These are phyloP conservation scores for Strigamia transsilvanica DNA, from an alignment of 2,888 invertebrate genomes.

Conservation along the genomic window DNA sequence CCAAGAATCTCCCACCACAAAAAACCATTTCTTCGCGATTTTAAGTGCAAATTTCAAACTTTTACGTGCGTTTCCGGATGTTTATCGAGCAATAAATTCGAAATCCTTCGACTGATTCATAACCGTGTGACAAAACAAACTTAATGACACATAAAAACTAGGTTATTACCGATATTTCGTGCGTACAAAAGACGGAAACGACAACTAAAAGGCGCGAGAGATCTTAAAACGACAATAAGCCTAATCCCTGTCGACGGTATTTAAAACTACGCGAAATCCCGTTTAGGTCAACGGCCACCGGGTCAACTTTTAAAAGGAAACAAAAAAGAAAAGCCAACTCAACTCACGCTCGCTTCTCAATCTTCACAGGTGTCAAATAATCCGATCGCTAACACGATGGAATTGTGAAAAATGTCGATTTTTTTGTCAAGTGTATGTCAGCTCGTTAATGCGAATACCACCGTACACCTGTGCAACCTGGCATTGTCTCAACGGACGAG, in stretches of 20 bases:
- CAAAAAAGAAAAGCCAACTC: not conserved
- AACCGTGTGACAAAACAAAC: not conserved
- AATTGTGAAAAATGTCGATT: no score
- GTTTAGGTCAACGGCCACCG: not conserved
- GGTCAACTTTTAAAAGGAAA: not conserved
- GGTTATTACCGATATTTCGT: not conserved
- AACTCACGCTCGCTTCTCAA: not conserved
- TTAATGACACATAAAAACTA: not conserved
- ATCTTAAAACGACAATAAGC: not conserved
- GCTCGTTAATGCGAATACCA: not conserved
- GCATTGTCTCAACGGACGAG: not conserved
- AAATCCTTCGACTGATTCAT: not conserved
- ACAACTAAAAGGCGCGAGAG: not conserved
- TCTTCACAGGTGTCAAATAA: not conserved
- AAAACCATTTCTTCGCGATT: slow-evolving; percentile 57
- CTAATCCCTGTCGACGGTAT: not conserved
- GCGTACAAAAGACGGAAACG: not conserved
- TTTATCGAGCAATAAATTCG: not conserved
- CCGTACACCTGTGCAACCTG: not conserved
- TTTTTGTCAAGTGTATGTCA: no score
- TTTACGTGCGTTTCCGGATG: not conserved
- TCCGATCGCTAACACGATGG: no score
- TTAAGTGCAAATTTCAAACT: not conserved
- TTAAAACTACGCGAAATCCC: not conserved
- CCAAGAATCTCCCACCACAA: slow-evolving; percentile 57